Conservation (phyloP, 2,888 invertebrate species). For the Crepidodera aurea region DNA sequence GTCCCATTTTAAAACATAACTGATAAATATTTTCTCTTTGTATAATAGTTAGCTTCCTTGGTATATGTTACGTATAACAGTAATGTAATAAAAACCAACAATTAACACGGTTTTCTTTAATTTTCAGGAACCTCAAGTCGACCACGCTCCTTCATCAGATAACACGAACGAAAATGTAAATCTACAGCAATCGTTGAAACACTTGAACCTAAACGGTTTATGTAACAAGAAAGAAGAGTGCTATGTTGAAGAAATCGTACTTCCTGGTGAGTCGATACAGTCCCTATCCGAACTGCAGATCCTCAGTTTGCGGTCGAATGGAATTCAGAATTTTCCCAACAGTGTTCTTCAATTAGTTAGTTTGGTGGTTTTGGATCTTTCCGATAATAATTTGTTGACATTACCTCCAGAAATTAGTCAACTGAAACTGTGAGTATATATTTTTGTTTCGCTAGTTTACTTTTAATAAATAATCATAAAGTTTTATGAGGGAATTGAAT, state of each 20-base stretch:
- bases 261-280: slow-evolving; percentile 57
- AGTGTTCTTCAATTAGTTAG: slow-evolving; percentile 69
- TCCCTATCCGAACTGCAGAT: slow-evolving; percentile 56
- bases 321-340: slow-evolving; percentile 67
- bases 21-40: too few relatives aligned
- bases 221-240: slow-evolving; percentile 52
- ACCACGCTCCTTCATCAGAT: slow-evolving; percentile 24
- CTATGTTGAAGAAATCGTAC: slow-evolving; percentile 58
- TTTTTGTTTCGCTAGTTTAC: too few relatives aligned
- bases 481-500: too few relatives aligned
- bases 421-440: slow-evolving; percentile 65
- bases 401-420: slow-evolving; percentile 71
- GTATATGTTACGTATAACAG: neutral
- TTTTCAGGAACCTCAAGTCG: slow-evolving; percentile 32
- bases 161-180: slow-evolving; percentile 23
- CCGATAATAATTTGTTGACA: slow-evolving; percentile 72
- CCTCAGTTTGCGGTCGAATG: slow-evolving; percentile 65
- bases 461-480: too few relatives aligned
- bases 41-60: too few relatives aligned
- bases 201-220: slow-evolving; percentile 58
- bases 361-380: slow-evolving; percentile 72
- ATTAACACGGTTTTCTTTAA: slow-evolving; percentile 5
- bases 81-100: neutral
- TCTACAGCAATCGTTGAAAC: slow-evolving; percentile 45
- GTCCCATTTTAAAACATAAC: too few relatives aligned